A percentile compares a stretch with the other conserved stretches of the same genome.
Conservation (phyloP, 2,797 vertebrate genomes). For the Xenentodon cancila region DNA sequence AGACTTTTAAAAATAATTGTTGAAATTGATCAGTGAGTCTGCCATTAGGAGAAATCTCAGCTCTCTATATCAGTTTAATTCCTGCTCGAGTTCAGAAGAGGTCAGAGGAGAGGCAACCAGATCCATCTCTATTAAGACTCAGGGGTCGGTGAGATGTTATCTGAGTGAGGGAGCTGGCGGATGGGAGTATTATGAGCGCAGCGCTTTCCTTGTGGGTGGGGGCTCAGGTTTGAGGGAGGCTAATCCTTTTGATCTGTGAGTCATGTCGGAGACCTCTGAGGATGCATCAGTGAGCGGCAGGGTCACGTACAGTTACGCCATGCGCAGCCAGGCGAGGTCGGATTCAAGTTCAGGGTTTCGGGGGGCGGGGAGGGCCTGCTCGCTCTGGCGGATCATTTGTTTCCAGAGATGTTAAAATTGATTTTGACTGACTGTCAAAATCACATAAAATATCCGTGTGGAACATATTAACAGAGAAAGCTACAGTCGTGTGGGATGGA, state of each 20-base stretch:
- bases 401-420: constrained; percentile 37
- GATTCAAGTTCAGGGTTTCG: constrained; percentile 60
- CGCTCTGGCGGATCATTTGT: constrained; percentile 51
- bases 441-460: too few species aligned
- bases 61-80: constrained; percentile 57
- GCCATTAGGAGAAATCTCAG: constrained; percentile 34
- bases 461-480: too few species aligned
- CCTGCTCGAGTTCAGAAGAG: constrained; percentile 56
- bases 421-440: not conserved
- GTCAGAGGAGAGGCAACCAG: constrained; percentile 66
- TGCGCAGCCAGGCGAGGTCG: constrained; percentile 27
- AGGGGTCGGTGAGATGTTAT: constrained; percentile 63
- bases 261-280: constrained; percentile 74
- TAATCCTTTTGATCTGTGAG: constrained; percentile 80
- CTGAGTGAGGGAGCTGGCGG: constrained; percentile 46
- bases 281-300: constrained; percentile 68
- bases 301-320: constrained; percentile 66
- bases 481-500: too few species aligned
- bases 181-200: constrained; percentile 55
- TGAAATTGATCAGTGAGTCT: constrained; percentile 55
- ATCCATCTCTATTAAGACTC: constrained; percentile 75
- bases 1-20: constrained; percentile 58
- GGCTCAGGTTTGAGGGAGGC: constrained; percentile 59
- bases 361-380: not conserved
- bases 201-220: constrained; percentile 45